These are phyloP conservation scores for Coregonus suidteri DNA, from an alignment of 2,797 vertebrate species.

Conservation along the genomic window DNA sequence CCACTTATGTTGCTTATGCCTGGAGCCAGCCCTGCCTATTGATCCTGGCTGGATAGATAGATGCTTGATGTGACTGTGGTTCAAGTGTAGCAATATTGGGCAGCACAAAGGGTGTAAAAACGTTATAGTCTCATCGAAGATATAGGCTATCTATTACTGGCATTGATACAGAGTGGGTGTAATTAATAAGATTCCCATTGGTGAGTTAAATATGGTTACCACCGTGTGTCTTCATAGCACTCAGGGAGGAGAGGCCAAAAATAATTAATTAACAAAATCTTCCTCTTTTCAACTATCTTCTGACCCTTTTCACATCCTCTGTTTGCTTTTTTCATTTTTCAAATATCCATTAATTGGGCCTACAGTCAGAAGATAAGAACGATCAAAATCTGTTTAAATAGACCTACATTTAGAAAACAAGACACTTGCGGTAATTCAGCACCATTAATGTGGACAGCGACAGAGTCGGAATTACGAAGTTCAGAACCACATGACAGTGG, in stretches of 20 bases:
- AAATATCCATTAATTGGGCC: background rate
- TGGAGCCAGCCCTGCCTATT: too few species aligned
- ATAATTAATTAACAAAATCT: background rate
- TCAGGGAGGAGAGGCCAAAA: background rate
- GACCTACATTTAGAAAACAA: background rate
- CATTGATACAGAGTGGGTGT: background rate
- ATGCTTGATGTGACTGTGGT: too few species aligned
- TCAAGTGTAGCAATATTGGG: background rate
- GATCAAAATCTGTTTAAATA: background rate
- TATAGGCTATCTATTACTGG: background rate
- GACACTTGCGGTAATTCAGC: background rate
- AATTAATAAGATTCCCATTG: conserved; percentile 34
- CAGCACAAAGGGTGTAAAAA: background rate
- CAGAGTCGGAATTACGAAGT: background rate
- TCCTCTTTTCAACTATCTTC: background rate
- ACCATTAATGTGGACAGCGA: background rate
- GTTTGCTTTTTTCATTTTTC: background rate
- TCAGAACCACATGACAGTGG: background rate
- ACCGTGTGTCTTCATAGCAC: background rate
- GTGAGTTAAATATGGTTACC: conserved; percentile 17
- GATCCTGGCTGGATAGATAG: too few species aligned
- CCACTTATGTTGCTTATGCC: too few species aligned
- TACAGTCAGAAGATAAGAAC: background rate
- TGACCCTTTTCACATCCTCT: background rate
- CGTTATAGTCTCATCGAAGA: background rate